These are phyloP conservation scores for Meriones psammophilus DNA, from an alignment of 2,797 vertebrate species.

Conservation along the genomic window DNA sequence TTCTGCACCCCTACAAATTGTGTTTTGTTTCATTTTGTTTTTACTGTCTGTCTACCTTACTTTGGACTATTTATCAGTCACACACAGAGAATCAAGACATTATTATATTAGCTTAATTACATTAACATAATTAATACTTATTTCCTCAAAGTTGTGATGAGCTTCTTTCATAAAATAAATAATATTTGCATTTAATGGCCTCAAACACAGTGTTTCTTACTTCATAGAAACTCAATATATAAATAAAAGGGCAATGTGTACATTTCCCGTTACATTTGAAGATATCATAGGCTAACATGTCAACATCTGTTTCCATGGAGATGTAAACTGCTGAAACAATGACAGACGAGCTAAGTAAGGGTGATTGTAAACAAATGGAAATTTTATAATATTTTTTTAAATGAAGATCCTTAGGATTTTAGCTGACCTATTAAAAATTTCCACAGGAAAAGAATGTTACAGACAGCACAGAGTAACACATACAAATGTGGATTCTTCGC, in stretches of 20 bases:
- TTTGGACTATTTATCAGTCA: constrained; percentile 36
- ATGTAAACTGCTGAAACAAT: not conserved
- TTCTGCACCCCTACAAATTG: not conserved
- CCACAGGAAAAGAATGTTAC: not conserved
- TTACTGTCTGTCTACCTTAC: not conserved
- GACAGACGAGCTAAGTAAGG: not conserved
- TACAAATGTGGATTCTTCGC: not conserved
- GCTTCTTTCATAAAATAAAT: constrained; percentile 12
- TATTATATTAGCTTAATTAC: not conserved
- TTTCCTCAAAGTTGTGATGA: not conserved
- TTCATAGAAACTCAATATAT: not conserved
- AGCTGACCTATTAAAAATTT: not conserved
- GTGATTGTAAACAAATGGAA: not conserved
- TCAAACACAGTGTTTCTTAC: not conserved
- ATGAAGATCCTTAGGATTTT: not conserved
- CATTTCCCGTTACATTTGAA: not conserved
- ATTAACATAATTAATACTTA: constrained; percentile 14
- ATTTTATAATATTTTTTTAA: not conserved
- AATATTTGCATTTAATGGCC: not conserved
- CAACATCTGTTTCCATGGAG: not conserved
- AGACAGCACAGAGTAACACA: not conserved
- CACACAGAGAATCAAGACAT: not conserved
- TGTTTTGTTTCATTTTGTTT: not conserved
- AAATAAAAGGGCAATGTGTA: not conserved
- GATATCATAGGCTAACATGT: not conserved